These are phyloP conservation scores for Scaptomyza polygonia DNA, from an alignment of 2,888 invertebrate species.

Conservation along the genomic window DNA sequence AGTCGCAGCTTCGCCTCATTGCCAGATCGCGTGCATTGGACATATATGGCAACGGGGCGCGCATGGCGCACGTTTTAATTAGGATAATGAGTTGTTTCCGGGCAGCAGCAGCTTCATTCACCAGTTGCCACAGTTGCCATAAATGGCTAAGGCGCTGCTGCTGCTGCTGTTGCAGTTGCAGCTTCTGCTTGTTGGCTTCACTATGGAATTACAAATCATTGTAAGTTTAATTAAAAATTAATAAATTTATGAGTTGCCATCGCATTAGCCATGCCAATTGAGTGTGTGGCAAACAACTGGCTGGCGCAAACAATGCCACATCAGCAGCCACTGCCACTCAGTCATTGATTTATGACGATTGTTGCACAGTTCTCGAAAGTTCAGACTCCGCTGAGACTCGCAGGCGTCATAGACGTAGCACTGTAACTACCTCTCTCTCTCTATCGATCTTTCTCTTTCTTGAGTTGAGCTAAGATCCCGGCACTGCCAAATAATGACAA, in stretches of 20 bases:
- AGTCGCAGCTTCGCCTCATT: constrained; percentile 69
- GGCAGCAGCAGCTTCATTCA: constrained; percentile 60
- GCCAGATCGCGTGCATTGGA: constrained; percentile 82
- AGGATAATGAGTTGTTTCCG: constrained; percentile 84
- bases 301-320: constrained; percentile 21
- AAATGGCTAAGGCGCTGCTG: constrained; percentile 53
- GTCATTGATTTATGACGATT: constrained; percentile 61
- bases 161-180: constrained; percentile 23
- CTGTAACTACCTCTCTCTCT: not conserved
- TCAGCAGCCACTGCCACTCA: constrained; percentile 29
- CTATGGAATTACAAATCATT: constrained; percentile 76
- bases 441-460: not conserved
- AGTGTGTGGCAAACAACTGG: constrained; percentile 54
- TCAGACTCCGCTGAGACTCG: constrained; percentile 58
- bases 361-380: constrained; percentile 11
- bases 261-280: constrained; percentile 80
- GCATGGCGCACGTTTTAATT: constrained; percentile 83
- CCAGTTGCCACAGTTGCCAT: constrained; percentile 47
- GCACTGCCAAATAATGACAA: constrained; percentile 18
- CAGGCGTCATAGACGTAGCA: constrained; percentile 56
- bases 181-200: not conserved
- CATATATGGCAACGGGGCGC: constrained; percentile 78
- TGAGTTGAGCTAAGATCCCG: constrained; percentile 38
- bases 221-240: constrained; percentile 79
- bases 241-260: constrained; percentile 79